Evolutionary conservation across 2,797 vertebrate species (phyloP).

Genomic region (Rhyacichthys aspro): DNA sequence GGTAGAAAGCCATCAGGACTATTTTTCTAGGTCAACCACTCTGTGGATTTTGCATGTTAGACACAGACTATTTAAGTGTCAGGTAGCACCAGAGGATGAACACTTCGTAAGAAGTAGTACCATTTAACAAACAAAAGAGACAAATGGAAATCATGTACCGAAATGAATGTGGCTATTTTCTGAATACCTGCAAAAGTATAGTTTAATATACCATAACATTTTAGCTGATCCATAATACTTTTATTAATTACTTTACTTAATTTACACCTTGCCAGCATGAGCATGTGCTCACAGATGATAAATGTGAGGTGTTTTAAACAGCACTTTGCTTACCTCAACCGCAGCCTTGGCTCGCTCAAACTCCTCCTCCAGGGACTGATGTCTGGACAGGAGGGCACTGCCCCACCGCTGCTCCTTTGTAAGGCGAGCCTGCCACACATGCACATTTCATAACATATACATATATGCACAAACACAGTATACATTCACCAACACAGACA

Average conservation of each 20-base stretch:
- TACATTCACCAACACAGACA: conserved; percentile 36
- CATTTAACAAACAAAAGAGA: conserved; percentile 34
- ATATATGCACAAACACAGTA: conserved; percentile 36
- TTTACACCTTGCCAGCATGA: no score
- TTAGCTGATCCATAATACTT: no score
- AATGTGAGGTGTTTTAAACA: conserved; percentile 35
- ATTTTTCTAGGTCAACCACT: conserved; percentile 60
- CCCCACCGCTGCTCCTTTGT: conserved; percentile 92
- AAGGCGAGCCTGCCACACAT: conserved; percentile 85
- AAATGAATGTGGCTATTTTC: neutral
- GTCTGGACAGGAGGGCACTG: conserved; percentile 89
- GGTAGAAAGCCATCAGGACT: conserved; percentile 26
- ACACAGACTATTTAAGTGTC: conserved; percentile 43
- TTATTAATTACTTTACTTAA: no score
- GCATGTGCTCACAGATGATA: conserved; percentile 37
- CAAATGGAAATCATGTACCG: conserved; percentile 18
- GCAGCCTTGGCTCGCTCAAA: conserved; percentile 99
- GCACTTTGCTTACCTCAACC: conserved; percentile 88
- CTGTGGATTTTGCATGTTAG: conserved; percentile 42
- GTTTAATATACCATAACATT: conserved; percentile 1
- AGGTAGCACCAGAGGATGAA: conserved; percentile 8
- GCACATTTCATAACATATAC: conserved; percentile 36
- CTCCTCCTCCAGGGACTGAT: conserved; percentile 98
- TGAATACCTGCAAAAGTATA: neutral
- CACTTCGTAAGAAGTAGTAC: conserved; percentile 15